These are phyloP conservation scores for Leptestheria dahalacensis DNA, from an alignment of 1,140 invertebrate species.

Conservation along the genomic window DNA sequence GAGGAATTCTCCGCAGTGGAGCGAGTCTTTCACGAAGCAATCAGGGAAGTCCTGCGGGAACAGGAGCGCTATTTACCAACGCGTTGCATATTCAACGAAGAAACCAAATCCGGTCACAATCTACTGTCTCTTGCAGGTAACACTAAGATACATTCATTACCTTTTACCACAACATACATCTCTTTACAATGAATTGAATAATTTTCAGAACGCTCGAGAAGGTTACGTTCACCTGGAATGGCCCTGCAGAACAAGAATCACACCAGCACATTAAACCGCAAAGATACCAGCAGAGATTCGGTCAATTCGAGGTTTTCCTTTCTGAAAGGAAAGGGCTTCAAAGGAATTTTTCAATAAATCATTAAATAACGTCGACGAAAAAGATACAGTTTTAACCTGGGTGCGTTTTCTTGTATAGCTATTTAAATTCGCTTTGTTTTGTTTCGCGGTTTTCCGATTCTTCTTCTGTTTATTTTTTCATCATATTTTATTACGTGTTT, in stretches of 20 bases:
- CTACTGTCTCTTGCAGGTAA: constrained; percentile 4
- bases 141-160: neutral
- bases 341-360: constrained; percentile 17
- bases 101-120: constrained; percentile 5
- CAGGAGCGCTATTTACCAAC: constrained; percentile 21
- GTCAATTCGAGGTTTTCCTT: constrained; percentile 16
- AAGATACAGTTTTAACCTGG: too few relatives aligned
- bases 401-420: too few relatives aligned
- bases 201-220: constrained; percentile 5
- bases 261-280: neutral
- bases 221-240: constrained; percentile 13
- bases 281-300: neutral
- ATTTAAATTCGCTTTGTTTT: too few relatives aligned
- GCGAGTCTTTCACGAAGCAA: constrained; percentile 26
- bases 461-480: too few relatives aligned
- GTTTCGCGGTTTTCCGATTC: too few relatives aligned
- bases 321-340: constrained; percentile 17
- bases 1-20: constrained; percentile 29
- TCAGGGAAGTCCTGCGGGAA: constrained; percentile 26
- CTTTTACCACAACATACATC: too few relatives aligned
- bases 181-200: too few relatives aligned
- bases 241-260: constrained; percentile 3
- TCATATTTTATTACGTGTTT: too few relatives aligned
- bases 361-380: neutral
- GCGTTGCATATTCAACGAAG: constrained; percentile 9